Evolutionary conservation across 2,113 vertebrate genomes (phyloP).

Genomic region (Neotoma lepida): DNA sequence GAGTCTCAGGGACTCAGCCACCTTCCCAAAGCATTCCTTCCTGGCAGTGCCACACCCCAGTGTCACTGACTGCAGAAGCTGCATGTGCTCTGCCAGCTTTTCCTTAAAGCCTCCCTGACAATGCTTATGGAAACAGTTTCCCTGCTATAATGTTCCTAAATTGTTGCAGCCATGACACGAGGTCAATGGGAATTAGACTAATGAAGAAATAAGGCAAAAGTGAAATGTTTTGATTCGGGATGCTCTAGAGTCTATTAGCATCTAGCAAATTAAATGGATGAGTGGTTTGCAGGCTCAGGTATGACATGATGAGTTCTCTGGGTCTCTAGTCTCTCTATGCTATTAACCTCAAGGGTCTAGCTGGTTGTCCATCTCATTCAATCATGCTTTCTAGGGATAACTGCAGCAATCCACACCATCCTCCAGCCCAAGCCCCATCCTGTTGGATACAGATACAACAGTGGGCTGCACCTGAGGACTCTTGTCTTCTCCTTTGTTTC

Average conservation of each 20-base stretch:
- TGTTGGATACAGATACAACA: background rate
- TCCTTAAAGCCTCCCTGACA: conserved; percentile 30
- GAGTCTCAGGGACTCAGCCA: background rate
- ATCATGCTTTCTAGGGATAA: conserved; percentile 28
- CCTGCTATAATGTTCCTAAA: background rate
- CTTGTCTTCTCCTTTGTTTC: background rate
- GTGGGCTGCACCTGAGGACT: background rate
- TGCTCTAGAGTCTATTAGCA: conserved; percentile 11
- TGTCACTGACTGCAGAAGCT: background rate
- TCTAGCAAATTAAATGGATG: conserved; percentile 46
- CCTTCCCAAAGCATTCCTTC: conserved; percentile 10
- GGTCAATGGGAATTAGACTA: conserved; percentile 55
- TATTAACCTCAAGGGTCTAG: background rate
- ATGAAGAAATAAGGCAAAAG: conserved; percentile 64
- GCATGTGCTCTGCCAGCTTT: background rate
- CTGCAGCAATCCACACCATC: background rate
- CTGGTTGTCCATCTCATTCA: conserved; percentile 3
- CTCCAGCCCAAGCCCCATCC: background rate
- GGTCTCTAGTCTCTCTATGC: background rate
- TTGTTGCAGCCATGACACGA: background rate
- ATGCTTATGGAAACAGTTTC: background rate
- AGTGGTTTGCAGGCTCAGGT: background rate
- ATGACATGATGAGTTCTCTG: background rate
- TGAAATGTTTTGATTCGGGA: conserved; percentile 28
- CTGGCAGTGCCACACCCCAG: background rate